A percentile compares a stretch with the other conserved stretches of the same genome.
Conservation (phyloP, 1,140 invertebrate species). For the Rhopalosiphum padi region DNA sequence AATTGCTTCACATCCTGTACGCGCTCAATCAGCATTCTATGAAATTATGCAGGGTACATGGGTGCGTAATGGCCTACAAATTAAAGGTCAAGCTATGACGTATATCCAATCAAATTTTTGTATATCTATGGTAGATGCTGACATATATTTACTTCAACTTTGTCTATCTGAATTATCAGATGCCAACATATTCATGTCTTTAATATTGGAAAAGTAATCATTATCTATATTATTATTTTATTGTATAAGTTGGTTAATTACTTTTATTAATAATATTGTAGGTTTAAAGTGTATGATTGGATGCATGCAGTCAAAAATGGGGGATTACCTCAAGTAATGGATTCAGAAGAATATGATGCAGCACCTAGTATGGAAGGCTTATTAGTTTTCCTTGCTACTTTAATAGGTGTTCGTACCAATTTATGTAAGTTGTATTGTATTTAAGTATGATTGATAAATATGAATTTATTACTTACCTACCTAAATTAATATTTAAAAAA, state of each 20-base stretch:
- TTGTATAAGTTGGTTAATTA: slow-evolving; percentile 79
- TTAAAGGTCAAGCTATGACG: slow-evolving; percentile 97
- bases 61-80: slow-evolving; percentile 96
- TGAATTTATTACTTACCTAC: not conserved
- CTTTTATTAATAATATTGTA: slow-evolving; percentile 81
- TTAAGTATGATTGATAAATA: not conserved
- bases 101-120: slow-evolving; percentile 99
- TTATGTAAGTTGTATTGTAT: slow-evolving; percentile 71
- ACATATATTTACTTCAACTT: slow-evolving; percentile 91
- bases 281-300: slow-evolving; percentile 80
- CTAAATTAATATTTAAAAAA: not conserved
- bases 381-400: slow-evolving; percentile 86
- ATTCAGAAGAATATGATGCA: slow-evolving; percentile 67
- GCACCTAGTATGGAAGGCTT: slow-evolving; percentile 92
- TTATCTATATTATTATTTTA: slow-evolving; percentile 81
- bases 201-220: slow-evolving; percentile 85
- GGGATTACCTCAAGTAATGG: slow-evolving; percentile 63
- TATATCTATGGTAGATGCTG: slow-evolving; percentile 97
- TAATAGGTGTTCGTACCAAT: slow-evolving; percentile 90
- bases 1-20: slow-evolving; percentile 48
- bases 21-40: slow-evolving; percentile 85
- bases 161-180: slow-evolving; percentile 87
- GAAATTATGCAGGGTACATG: slow-evolving; percentile 90
- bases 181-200: slow-evolving; percentile 80
- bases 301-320: slow-evolving; percentile 46